Evolutionary conservation across 2,797 vertebrate species (phyloP), one percentile per base, ranked within the genome.

Genomic region (Enteromius unitaeniatus): DNA sequence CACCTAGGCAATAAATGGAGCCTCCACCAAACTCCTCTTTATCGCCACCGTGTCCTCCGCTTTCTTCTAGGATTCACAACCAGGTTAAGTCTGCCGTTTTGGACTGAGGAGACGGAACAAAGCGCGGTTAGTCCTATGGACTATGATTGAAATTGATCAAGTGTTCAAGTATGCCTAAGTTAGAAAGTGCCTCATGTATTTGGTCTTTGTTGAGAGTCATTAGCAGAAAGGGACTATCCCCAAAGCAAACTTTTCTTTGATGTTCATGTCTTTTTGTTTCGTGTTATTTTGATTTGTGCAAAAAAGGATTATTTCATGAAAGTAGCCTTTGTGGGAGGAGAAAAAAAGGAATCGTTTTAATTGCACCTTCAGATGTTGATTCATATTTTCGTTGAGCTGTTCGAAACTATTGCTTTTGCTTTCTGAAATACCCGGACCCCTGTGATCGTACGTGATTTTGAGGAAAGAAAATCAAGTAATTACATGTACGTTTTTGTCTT

Each of bases 121-220:
- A 62, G 79, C 88, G 90, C 87, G 90, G 86, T 95, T 94, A 94
- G 95, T 95, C 95, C 95, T 92, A 82, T 95, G 95, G 95, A 95
- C 95, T 94, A 93, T 82, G 88, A 85, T 74, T 84, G 89, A 87
- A 83, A 78, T 90, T 86, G 88, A 86, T 90, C 90, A 92, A 86
- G 83, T 86, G 79, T 81, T 81, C 90, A 93, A 90, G 73, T 65
- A 73, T 85, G 91, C 91, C 89, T 89, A 91, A 93, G 92, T 90
- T 93, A 91, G 93, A 84, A 95, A 96, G 94, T 96, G 95, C 94
- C 95, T 96, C 91, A 89, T 90, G 90, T 88, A 89, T 90, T 93
- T 91, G 90, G 90, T 91, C 88, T 92, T 94, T 89, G 87, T 75
- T 73, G 60, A 93, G 90, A 93, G 90, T 84, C 85, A 81, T 90